A percentile compares a stretch with the other conserved stretches of the same genome.
These are phyloP conservation scores for Balearica regulorum DNA, from an alignment of 2,797 vertebrate genomes.

Conservation along the genomic window DNA sequence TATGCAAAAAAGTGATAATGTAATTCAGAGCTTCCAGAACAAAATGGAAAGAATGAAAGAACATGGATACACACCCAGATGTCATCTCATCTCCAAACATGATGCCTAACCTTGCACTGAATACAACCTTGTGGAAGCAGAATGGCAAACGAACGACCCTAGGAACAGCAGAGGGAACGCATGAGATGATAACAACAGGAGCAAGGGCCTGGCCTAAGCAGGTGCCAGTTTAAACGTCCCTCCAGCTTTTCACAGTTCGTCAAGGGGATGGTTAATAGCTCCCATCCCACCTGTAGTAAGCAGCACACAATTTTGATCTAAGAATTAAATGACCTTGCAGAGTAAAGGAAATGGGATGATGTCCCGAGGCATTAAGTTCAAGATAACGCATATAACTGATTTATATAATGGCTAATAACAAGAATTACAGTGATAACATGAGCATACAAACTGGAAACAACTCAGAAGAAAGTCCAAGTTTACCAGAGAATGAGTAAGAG, in stretches of 20 bases:
- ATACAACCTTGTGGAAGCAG: background rate
- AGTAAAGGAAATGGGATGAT: background rate
- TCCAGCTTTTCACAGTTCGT: background rate
- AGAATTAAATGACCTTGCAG: background rate
- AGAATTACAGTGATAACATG: background rate
- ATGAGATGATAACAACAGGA: background rate
- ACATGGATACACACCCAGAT: background rate
- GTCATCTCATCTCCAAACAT: background rate
- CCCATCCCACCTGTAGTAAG: background rate
- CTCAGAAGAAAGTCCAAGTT: background rate
- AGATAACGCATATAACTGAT: background rate
- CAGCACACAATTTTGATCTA: background rate
- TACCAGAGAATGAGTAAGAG: background rate
- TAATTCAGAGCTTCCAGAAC: background rate
- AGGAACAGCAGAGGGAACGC: background rate
- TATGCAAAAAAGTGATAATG: background rate
- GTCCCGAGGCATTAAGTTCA: background rate
- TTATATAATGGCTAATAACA: background rate
- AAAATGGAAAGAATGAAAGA: background rate
- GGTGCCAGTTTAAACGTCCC: background rate
- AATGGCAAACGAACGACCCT: background rate
- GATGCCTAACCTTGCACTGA: rapidly evolving
- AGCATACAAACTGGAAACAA: background rate
- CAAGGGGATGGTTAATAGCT: background rate
- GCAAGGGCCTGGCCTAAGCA: background rate